Conservation (phyloP, 1,140 invertebrate genomes). For the Delia radicum region DNA sequence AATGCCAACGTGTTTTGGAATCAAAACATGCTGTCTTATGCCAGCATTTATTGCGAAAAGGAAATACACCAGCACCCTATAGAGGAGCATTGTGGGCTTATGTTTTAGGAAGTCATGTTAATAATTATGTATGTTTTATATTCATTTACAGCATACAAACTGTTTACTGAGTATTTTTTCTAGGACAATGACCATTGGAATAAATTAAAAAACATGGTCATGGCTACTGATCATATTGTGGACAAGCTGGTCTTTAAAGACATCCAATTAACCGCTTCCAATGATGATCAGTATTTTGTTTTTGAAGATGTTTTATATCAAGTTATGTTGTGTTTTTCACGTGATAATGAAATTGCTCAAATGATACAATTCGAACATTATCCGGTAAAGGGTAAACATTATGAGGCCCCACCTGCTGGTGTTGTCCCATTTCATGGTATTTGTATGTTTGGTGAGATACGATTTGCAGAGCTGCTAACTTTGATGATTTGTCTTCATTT, state of each 20-base stretch:
- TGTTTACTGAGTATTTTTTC: constrained; percentile 13
- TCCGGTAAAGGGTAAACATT: constrained; percentile 71
- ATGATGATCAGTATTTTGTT: constrained; percentile 97
- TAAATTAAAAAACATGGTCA: constrained; percentile 76
- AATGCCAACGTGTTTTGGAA: constrained; percentile 48
- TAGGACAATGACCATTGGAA: constrained; percentile 82
- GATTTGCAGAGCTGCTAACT: no score
- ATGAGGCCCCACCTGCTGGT: constrained; percentile 81
- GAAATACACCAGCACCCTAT: constrained; percentile 47
- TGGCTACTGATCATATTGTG: constrained; percentile 88
- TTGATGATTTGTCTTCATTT: no score
- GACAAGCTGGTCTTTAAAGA: constrained; percentile 95
- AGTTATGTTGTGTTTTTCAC: constrained; percentile 91
- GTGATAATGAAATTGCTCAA: constrained; percentile 78
- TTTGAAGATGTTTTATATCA: constrained; percentile 96
- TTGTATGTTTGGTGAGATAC: constrained; percentile 88
- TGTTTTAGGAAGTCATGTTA: constrained; percentile 50
- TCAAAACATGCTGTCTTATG: constrained; percentile 48
- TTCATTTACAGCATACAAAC: constrained; percentile 16
- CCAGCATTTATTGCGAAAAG: constrained; percentile 52
- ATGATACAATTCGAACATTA: constrained; percentile 65
- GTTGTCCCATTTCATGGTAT: constrained; percentile 96
- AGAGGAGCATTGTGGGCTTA: constrained; percentile 50
- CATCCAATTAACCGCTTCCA: constrained; percentile 91
- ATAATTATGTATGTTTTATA: constrained; percentile 42